phyloP scores from a whole-genome alignment of 2,888 invertebrate species.

The Epinotia demarniana region DNA sequence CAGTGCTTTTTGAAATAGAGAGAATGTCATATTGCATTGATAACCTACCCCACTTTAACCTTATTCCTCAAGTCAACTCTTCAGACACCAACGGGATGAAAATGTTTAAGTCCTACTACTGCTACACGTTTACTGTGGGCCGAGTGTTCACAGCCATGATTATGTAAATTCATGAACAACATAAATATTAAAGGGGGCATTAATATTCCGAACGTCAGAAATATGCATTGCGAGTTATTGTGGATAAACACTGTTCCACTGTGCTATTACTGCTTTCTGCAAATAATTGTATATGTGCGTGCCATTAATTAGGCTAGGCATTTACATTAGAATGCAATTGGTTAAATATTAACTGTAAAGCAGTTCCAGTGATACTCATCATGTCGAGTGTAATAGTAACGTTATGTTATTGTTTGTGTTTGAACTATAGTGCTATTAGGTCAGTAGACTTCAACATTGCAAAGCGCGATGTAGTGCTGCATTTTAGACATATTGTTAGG shows the following conservation, averaged over 20 bases:
- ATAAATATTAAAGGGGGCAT: conserved; percentile 84
- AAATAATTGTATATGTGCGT: conserved; percentile 20
- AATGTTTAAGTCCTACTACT: conserved; percentile 2
- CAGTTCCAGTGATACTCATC: not conserved
- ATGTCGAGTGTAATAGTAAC: conserved; percentile 21
- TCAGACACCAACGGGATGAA: no score
- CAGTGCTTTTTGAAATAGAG: no score
- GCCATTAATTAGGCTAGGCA: conserved; percentile 22
- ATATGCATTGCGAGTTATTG: conserved; percentile 75
- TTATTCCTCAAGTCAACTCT: no score
- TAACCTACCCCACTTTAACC: no score
- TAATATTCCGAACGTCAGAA: conserved; percentile 82
- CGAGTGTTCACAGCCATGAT: conserved; percentile 78
- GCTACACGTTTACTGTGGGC: conserved; percentile 47
- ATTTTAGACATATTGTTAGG: no score
- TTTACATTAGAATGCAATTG: conserved; percentile 28
- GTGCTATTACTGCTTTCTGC: conserved; percentile 50
- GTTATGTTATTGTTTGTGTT: not conserved
- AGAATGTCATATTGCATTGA: no score
- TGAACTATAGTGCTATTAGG: no score
- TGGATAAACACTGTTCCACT: conserved; percentile 60
- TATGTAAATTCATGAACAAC: conserved; percentile 82
- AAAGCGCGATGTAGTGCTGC: no score
- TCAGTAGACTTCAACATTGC: no score
- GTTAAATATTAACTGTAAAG: conserved; percentile 15